These are phyloP conservation scores for Diphyllodes magnificus DNA, from an alignment of 2,113 vertebrate species.

Conservation along the genomic window DNA sequence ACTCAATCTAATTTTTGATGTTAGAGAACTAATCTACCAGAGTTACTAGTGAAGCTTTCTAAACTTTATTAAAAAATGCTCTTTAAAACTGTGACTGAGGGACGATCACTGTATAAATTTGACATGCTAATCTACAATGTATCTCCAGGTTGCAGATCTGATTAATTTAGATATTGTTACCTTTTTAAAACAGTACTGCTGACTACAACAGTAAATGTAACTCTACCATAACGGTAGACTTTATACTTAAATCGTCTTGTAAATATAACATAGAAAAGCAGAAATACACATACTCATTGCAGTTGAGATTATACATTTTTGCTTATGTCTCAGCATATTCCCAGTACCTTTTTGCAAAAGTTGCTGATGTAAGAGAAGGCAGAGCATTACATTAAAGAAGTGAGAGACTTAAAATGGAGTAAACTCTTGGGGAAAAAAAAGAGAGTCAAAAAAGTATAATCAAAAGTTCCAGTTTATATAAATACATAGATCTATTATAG, in stretches of 20 bases:
- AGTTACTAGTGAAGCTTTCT: neutral
- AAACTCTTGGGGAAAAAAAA: neutral
- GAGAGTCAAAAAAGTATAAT: neutral
- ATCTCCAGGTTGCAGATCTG: neutral
- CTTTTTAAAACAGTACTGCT: neutral
- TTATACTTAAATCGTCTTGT: neutral
- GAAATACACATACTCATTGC: neutral
- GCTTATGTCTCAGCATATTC: neutral
- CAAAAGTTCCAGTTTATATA: neutral
- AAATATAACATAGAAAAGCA: neutral
- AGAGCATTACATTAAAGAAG: neutral
- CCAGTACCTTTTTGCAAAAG: neutral
- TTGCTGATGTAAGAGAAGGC: neutral
- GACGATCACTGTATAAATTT: neutral
- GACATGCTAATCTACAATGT: neutral
- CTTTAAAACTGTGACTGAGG: neutral
- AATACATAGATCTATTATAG: neutral
- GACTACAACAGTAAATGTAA: neutral
- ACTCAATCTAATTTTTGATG: neutral
- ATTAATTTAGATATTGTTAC: neutral
- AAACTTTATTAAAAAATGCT: neutral
- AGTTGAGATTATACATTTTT: neutral
- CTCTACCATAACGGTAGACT: neutral
- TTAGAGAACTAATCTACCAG: neutral
- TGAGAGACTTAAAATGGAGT: neutral